Evolutionary conservation across 2,888 invertebrate species (phyloP).

Genomic region (Limnephilus marmoratus): DNA sequence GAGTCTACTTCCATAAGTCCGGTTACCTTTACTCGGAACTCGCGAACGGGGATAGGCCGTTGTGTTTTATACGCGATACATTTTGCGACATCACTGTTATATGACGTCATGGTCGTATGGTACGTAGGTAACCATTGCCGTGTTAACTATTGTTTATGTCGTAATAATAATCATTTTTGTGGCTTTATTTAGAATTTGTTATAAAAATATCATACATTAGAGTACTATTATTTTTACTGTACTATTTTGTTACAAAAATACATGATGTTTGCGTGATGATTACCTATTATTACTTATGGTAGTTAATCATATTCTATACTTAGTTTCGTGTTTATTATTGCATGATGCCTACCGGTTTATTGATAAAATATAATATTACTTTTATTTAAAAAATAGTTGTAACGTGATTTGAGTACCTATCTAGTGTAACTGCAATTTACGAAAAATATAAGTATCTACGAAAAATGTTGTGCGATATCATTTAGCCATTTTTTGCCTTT

Average conservation of each 20-base stretch:
- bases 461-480: too few relatives aligned
- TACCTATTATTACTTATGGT: too few relatives aligned
- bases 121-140: not conserved
- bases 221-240: not conserved
- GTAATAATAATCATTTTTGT: not conserved
- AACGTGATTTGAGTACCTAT: too few relatives aligned
- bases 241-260: not conserved
- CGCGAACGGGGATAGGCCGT: not conserved
- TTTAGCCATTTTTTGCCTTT: too few relatives aligned
- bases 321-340: too few relatives aligned
- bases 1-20: not conserved
- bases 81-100: conserved; percentile 14
- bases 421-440: too few relatives aligned
- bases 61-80: not conserved
- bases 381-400: too few relatives aligned
- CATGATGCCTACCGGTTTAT: too few relatives aligned
- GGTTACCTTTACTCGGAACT: conserved; percentile 2
- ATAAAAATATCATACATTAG: not conserved
- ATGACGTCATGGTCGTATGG: not conserved
- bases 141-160: not conserved
- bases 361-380: too few relatives aligned
- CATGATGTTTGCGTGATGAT: too few relatives aligned
- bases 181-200: not conserved
- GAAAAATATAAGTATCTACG: too few relatives aligned
- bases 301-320: too few relatives aligned